These are phyloP conservation scores for Isurus oxyrinchus DNA, from an alignment of 2,113 vertebrate species.

Conservation along the genomic window DNA sequence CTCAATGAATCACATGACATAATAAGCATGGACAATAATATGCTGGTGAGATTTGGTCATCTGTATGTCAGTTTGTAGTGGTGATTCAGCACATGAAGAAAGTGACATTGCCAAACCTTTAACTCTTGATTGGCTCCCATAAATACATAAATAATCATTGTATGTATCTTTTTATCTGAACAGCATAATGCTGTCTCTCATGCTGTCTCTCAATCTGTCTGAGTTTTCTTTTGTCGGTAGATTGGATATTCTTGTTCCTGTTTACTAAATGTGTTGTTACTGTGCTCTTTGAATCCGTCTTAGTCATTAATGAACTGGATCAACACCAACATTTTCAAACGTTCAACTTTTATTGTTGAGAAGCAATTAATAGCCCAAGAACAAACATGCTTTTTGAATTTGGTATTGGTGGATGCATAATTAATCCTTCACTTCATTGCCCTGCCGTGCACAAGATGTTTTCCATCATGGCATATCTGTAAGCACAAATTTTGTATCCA, in stretches of 20 bases:
- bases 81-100: not conserved
- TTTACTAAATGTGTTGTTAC: not conserved
- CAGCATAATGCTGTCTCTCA: not conserved
- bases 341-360: not conserved
- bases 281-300: slow-evolving; percentile 9
- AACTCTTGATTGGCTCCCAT: not conserved
- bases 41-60: not conserved
- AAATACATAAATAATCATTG: not conserved
- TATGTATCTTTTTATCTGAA: not conserved
- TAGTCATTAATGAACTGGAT: slow-evolving; percentile 21
- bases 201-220: not conserved
- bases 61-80: not conserved
- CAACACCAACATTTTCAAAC: slow-evolving; percentile 24
- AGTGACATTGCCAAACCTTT: not conserved
- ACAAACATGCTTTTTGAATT: not conserved
- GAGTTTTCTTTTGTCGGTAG: not conserved
- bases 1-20: not conserved
- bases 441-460: not conserved
- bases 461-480: not conserved
- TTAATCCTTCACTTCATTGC: slow-evolving; percentile 7
- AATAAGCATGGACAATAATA: not conserved
- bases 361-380: not conserved
- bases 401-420: not conserved
- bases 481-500: not conserved
- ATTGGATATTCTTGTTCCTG: not conserved